These are phyloP conservation scores for Anarsia innoxiella DNA, from an alignment of 2,888 invertebrate species.

Conservation along the genomic window DNA sequence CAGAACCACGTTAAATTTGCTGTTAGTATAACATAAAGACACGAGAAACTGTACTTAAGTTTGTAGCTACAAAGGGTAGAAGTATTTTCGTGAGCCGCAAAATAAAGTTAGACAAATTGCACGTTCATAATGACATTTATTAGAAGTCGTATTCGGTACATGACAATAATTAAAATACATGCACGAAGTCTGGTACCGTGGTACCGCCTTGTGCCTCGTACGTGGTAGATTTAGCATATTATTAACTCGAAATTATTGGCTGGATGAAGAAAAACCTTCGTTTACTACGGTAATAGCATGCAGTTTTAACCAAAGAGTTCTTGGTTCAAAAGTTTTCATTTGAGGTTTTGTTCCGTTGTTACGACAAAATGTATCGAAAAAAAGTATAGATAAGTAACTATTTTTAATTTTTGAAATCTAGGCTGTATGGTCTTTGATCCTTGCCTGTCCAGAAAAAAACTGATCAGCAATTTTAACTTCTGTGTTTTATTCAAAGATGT, in stretches of 20 bases:
- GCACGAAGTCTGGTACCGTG: slow-evolving; percentile 66
- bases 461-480: no score
- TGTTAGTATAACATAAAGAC: slow-evolving; percentile 4
- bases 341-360: no score
- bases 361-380: no score
- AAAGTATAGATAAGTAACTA: no score
- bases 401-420: no score
- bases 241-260: slow-evolving; percentile 49
- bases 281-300: no score
- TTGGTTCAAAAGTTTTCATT: no score
- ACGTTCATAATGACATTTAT: slow-evolving; percentile 73
- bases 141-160: slow-evolving; percentile 72
- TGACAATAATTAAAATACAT: slow-evolving; percentile 74
- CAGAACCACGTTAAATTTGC: slow-evolving; percentile 30
- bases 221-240: slow-evolving; percentile 58
- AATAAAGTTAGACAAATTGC: slow-evolving; percentile 34
- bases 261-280: slow-evolving; percentile 27
- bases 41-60: slow-evolving; percentile 22
- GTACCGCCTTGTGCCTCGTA: slow-evolving; percentile 67
- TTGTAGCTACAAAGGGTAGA: slow-evolving; percentile 11
- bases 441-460: no score
- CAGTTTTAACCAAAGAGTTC: no score
- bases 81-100: slow-evolving; percentile 12
- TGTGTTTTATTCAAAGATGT: no score
- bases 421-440: no score